These are phyloP conservation scores for Apteryx mantelli DNA, from an alignment of 2,113 vertebrate species.

Conservation along the genomic window DNA sequence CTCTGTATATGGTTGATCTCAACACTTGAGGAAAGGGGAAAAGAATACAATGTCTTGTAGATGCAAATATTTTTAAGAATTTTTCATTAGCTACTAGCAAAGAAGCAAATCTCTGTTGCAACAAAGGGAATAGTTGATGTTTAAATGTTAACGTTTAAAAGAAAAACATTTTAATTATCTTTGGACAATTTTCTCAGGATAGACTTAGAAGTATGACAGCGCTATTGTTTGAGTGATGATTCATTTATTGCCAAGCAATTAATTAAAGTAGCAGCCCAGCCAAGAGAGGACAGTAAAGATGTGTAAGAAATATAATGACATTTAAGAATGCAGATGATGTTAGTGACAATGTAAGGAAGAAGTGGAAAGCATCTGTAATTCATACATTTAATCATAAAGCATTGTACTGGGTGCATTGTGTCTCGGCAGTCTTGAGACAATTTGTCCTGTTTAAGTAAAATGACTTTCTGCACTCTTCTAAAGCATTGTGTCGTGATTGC, in stretches of 20 bases:
- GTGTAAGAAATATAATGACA: neutral
- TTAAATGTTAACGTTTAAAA: neutral
- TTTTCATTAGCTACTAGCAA: neutral
- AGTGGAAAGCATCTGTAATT: neutral
- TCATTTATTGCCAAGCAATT: neutral
- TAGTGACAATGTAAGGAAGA: neutral
- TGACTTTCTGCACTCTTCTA: neutral
- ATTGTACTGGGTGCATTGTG: fast-evolving
- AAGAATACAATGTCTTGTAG: neutral
- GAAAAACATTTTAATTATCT: neutral
- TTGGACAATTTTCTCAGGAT: neutral
- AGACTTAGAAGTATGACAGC: neutral
- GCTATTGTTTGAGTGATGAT: neutral
- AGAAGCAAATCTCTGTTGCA: neutral
- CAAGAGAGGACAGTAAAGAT: neutral
- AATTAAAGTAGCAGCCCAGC: neutral
- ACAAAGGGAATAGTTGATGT: neutral
- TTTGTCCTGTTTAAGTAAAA: neutral
- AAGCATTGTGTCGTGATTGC: neutral
- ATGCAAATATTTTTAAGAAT: neutral
- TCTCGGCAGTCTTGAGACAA: neutral
- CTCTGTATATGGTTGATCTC: neutral
- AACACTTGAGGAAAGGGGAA: neutral
- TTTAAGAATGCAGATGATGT: neutral
- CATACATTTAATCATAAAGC: neutral